Base-by-base conservation (phyloP, 1,140 invertebrate species). In the Drosophila auraria region DNA sequence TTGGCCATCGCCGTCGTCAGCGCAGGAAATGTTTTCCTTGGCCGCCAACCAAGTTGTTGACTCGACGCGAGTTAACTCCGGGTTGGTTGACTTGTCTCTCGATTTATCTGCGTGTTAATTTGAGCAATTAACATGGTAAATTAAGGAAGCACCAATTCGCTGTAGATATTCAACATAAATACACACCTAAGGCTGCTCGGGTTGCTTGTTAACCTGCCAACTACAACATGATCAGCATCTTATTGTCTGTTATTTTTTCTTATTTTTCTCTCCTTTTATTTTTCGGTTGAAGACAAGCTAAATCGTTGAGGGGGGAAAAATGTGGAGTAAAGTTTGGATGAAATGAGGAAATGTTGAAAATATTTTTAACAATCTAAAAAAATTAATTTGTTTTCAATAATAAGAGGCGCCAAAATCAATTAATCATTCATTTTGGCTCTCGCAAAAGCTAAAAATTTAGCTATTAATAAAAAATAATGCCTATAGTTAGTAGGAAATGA, bases 91-190 rank as follows among this genome's bases (percentile, higher is more conserved):
- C 68, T 65, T 82, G 42, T 69, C 53, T 64, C 27, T 79, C 69
- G 76, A 64, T 80, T 79, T 82, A 72, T 84, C 74, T 82, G 82
- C 76, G 84, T 86, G 83, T 79, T 75, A 86, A 84, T 84, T 87
- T 87, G 65, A 64, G 50, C 65, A 87, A 78, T 82, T 86, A 80
- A 81, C 66, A 82, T 77, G 71, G 56, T 81, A 74, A 65, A 80
- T 83, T 89, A 89, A 80, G 83, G 83, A 89, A 87, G 73, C 84
- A 78, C 49, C 80, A 69, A 66, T 73, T 59, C 62, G 69, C 33
- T 27, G 62, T 23, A 59, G 69, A 69, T 80, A 80, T 73, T 54
- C 58, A 80, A 58, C 78, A 62, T 74, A 80, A 80, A 73, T 59
- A 71, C 69, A 60, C 68, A 74, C 68, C 68, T 53, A 63, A 78